These are phyloP conservation scores for Netelia melanura DNA, from an alignment of 2,888 invertebrate genomes.

Conservation along the genomic window DNA sequence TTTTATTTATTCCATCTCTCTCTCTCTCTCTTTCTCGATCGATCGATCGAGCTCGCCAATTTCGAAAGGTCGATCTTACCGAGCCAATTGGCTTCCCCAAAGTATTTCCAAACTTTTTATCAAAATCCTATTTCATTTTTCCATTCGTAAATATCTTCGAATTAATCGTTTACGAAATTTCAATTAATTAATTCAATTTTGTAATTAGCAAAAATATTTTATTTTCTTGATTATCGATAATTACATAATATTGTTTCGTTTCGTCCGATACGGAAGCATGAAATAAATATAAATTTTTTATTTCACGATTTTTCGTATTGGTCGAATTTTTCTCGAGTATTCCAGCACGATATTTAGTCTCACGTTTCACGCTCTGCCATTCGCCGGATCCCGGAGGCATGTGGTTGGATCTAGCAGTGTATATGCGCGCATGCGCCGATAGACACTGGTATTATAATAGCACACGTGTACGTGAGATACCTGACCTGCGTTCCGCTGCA, in stretches of 20 bases:
- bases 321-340: conserved; percentile 53
- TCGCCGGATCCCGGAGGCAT: conserved; percentile 40
- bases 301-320: conserved; percentile 16
- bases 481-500: conserved; percentile 65
- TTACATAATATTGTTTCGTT: neutral
- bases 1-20: neutral
- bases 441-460: conserved; percentile 55
- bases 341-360: conserved; percentile 38
- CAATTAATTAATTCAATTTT: too few species aligned
- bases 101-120: too few species aligned
- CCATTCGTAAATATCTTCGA: too few species aligned
- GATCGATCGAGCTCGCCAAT: neutral
- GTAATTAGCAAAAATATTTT: neutral
- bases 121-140: too few species aligned
- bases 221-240: neutral
- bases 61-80: conserved; percentile 25
- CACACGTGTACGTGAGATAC: conserved; percentile 62
- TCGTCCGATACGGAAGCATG: too few species aligned
- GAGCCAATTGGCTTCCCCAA: neutral
- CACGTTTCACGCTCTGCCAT: conserved; percentile 49
- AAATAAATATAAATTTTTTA: neutral
- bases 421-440: neutral
- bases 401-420: neutral
- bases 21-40: neutral
- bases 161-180: too few species aligned